These are phyloP conservation scores for Sorex maritimensis DNA, from an alignment of 2,797 vertebrate genomes.

Conservation along the genomic window DNA sequence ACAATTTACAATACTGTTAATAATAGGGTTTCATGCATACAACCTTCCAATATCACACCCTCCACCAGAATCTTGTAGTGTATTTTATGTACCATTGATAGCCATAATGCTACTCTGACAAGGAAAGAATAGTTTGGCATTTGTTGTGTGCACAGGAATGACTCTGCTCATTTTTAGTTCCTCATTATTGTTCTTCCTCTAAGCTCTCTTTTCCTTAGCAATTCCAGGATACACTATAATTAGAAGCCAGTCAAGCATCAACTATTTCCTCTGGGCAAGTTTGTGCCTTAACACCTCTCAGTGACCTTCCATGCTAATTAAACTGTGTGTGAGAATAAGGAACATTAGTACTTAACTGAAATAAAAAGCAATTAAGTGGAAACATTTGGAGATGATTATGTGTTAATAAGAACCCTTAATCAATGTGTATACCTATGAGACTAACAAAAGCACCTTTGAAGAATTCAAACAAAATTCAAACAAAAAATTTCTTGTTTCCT, in stretches of 20 bases:
- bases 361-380: conserved; percentile 88
- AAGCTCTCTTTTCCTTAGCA: conserved; percentile 34
- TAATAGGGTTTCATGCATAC: too few species aligned
- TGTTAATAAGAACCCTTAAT: conserved; percentile 88
- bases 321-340: conserved; percentile 85
- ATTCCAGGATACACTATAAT: conserved; percentile 79
- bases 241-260: conserved; percentile 80
- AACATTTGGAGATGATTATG: conserved; percentile 86
- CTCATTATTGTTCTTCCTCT: conserved; percentile 49
- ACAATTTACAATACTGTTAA: too few species aligned
- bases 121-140: neutral
- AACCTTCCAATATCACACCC: too few species aligned
- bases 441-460: conserved; percentile 75
- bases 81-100: conserved; percentile 4
- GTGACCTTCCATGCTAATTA: conserved; percentile 87
- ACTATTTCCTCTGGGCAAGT: conserved; percentile 84
- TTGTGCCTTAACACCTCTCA: conserved; percentile 83
- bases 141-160: neutral
- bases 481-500: conserved; percentile 56
- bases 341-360: conserved; percentile 86
- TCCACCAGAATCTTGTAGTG: neutral
- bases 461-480: conserved; percentile 78
- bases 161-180: conserved; percentile 56
- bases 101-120: neutral
- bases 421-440: conserved; percentile 85